Percentiles rank a stretch among this genome's conserved stretches.
Evolutionary conservation across 2,113 vertebrate species (phyloP).

Genomic region (Callocephalon fimbriatum): DNA sequence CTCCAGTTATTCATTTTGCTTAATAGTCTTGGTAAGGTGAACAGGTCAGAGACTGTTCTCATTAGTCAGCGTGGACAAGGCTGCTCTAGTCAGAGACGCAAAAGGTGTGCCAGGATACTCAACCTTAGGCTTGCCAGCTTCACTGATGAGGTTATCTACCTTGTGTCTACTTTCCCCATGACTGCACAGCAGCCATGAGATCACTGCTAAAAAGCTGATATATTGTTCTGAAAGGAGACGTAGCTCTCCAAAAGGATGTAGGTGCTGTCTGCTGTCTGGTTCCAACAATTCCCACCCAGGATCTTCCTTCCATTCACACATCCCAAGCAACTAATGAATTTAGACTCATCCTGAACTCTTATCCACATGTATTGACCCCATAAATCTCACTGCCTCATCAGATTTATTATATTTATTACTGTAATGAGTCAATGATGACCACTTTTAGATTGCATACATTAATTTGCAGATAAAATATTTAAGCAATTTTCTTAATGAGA

Average conservation of each 20-base stretch:
- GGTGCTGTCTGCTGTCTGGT: neutral
- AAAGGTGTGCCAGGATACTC: neutral
- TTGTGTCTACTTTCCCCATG: neutral
- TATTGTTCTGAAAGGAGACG: neutral
- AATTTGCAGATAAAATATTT: neutral
- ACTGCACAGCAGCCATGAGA: fast-evolving
- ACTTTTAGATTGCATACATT: neutral
- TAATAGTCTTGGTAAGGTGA: neutral
- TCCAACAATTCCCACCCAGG: neutral
- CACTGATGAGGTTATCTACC: neutral
- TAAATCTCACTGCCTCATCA: neutral
- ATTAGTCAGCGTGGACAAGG: neutral
- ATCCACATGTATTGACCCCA: neutral
- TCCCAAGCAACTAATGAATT: neutral
- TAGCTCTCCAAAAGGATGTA: neutral
- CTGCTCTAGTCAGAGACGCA: neutral
- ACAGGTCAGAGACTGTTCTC: neutral
- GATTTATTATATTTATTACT: neutral
- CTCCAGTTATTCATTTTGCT: neutral
- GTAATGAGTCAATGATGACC: neutral
- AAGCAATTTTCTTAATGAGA: conserved; percentile 6
- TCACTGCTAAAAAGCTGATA: neutral
- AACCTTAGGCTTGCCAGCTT: neutral
- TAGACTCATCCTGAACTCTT: neutral
- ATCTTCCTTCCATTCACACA: neutral